These are phyloP conservation scores for Babylonia areolata DNA, from an alignment of 1,140 invertebrate species.

Conservation along the genomic window DNA sequence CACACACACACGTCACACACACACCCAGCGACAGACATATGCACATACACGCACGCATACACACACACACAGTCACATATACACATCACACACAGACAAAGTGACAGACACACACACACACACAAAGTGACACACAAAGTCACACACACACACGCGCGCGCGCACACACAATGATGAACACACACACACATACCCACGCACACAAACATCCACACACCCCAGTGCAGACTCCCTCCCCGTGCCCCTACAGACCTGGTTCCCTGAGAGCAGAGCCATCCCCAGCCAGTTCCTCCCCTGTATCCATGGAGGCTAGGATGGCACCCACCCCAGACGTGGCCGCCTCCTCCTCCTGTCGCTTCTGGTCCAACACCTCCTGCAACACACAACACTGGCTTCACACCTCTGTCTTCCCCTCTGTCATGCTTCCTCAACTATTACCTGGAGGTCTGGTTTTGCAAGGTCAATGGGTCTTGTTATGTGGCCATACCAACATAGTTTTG, in stretches of 20 bases:
- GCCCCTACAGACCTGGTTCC: constrained; percentile 52
- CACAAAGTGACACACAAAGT: background rate
- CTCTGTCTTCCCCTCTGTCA: background rate
- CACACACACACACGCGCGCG: background rate
- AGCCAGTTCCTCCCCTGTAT: constrained; percentile 56
- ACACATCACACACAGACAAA: no score
- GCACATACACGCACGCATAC: no score
- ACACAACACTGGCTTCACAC: background rate
- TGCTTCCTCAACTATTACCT: background rate
- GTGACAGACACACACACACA: background rate
- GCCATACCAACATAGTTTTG: no score
- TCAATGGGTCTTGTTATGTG: no score
- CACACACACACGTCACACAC: no score
- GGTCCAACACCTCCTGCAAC: constrained; percentile 55
- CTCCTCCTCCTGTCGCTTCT: constrained; percentile 58
- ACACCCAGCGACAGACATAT: no score
- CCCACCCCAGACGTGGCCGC: constrained; percentile 43
- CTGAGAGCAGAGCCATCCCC: constrained; percentile 61
- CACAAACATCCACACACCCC: no score
- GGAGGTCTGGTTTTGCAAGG: no score
- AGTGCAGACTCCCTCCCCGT: background rate
- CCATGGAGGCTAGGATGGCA: constrained; percentile 52
- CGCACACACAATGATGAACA: no score
- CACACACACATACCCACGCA: no score
- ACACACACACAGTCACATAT: no score